Base-by-base conservation (phyloP, 1,140 invertebrate genomes). In the Saccostrea echinata region DNA sequence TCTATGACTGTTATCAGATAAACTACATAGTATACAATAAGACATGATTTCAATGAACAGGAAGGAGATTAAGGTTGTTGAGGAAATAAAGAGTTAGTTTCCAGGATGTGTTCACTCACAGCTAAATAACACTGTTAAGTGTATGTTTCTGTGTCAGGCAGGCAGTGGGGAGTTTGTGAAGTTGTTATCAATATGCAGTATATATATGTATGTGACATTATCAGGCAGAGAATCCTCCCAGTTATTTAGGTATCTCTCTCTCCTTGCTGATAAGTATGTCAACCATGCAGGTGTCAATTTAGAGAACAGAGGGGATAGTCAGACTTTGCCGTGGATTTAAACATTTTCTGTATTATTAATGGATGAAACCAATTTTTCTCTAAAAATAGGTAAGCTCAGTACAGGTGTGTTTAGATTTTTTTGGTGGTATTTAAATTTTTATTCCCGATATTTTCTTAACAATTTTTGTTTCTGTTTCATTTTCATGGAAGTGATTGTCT, bases 181-280 rank as follows among this genome's bases (percentile, higher is more conserved):
- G 24, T 27, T 76, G 24, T 76, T 76, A 76, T 76, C 68, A 76
- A 30, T 76, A 30, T 76, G 68, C 68, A 76, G 13, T 76, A 76
- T 76, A 76, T 76, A 76, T 18, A 76, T 76, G 27, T 76, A 33
- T 76, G 68, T 76, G 68, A 33, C 68, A 33, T 30, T 76, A 76
- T 76, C 68, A 76, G 27, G 16, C 16, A 76, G 27, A 21, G 16
- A 76, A 76, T 35, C 68, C 68, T 76, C 68, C 68, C 68, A 76
- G 68, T 76, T 76, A 76, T 76, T 76, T 76, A 76, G 68, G 68
- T 76, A 76, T 76, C 68, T 76, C 68, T 76, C 68, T 76, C 68
- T 33, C 68, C 30, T 18, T 76, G 68, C 68, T 76, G 68, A 76
- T 76, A 76, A 76, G 68, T 76, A 76, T 76, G 68, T 76, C 68